phyloP scores from a whole-genome alignment of 2,113 vertebrate species.

The Empidonax traillii region DNA sequence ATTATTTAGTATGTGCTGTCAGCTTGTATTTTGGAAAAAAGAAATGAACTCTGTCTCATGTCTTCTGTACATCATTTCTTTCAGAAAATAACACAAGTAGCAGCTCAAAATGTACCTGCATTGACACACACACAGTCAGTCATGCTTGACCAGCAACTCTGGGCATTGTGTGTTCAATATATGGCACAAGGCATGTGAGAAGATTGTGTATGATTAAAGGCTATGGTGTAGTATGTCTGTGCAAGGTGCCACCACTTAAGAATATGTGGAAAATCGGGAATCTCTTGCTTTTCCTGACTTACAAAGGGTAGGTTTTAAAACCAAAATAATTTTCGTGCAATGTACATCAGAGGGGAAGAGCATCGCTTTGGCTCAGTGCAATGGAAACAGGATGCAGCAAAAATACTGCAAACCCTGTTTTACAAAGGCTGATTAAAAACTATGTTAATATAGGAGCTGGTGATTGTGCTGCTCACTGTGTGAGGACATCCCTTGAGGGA shows the following conservation, averaged over 20 bases:
- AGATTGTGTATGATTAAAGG: not conserved
- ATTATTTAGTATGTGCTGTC: not conserved
- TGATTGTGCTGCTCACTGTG: not conserved
- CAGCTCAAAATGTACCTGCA: not conserved
- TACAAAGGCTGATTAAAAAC: not conserved
- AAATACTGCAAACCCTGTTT: not conserved
- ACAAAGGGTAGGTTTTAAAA: not conserved
- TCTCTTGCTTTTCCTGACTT: not conserved
- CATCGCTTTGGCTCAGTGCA: not conserved
- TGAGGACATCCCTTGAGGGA: not conserved
- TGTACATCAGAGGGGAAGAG: not conserved
- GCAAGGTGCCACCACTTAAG: not conserved
- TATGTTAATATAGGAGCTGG: not conserved
- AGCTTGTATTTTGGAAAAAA: not conserved
- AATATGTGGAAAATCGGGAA: not conserved
- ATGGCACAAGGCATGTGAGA: rapidly evolving
- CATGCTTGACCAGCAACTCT: not conserved
- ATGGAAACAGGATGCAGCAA: not conserved
- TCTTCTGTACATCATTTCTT: not conserved
- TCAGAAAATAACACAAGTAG: not conserved
- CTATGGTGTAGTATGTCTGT: not conserved
- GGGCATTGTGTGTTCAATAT: not conserved
- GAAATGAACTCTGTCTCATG: not conserved
- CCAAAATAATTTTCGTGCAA: not conserved
- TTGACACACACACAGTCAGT: not conserved